A percentile compares a stretch with the other conserved stretches of the same genome.
Evolutionary conservation across 1,140 invertebrate species (phyloP).

Genomic region (Dryas iulia): DNA sequence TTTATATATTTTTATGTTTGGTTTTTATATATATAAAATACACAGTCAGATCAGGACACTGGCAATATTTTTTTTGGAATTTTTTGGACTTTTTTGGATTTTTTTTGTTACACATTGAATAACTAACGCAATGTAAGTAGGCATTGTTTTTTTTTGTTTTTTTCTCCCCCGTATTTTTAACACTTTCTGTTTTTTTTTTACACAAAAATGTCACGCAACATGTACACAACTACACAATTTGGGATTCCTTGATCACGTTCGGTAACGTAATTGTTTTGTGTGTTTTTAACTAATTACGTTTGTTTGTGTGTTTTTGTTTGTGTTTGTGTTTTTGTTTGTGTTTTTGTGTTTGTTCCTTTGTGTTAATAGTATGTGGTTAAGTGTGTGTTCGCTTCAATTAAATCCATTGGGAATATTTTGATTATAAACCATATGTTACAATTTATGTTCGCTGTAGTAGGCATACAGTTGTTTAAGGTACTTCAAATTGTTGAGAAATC

Average conservation of each 20-base stretch:
- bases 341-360: background rate
- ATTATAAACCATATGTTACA: slow-evolving; percentile 98
- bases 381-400: slow-evolving; percentile 98
- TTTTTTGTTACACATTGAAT: slow-evolving; percentile 39
- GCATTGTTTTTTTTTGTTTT: slow-evolving; percentile 46
- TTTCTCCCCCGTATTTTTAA: slow-evolving; percentile 34
- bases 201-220: slow-evolving; percentile 55
- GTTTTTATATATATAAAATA: slow-evolving; percentile 51
- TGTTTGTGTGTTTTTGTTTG: slow-evolving; percentile 35
- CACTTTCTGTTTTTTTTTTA: slow-evolving; percentile 54
- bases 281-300: slow-evolving; percentile 37
- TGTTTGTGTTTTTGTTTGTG: slow-evolving; percentile 28
- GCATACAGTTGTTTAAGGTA: slow-evolving; percentile 99
- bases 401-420: slow-evolving; percentile 99
- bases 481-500: background rate
- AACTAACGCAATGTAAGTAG: slow-evolving; percentile 61
- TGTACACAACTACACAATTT: slow-evolving; percentile 52
- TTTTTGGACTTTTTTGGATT: slow-evolving; percentile 47
- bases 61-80: slow-evolving; percentile 34
- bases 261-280: slow-evolving; percentile 62
- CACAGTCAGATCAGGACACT: slow-evolving; percentile 69
- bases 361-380: slow-evolving; percentile 95
- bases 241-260: slow-evolving; percentile 52
- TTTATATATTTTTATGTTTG: slow-evolving; percentile 41
- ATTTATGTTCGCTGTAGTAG: slow-evolving; percentile 99